phyloP scores from a whole-genome alignment of 1,140 invertebrate genomes.

The Hyposmocoma kahamanoa region DNA sequence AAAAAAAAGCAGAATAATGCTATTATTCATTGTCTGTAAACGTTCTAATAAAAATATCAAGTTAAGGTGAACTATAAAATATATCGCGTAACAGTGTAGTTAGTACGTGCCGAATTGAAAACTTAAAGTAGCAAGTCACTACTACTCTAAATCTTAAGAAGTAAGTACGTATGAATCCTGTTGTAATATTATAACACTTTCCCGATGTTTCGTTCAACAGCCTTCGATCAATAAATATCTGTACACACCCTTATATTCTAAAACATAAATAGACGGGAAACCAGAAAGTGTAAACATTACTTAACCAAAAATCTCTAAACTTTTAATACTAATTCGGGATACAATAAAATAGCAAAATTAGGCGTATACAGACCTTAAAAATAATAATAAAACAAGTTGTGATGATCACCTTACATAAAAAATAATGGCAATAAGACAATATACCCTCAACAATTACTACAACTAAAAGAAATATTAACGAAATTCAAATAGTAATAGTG shows the following conservation, averaged over 20 bases:
- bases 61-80: no score
- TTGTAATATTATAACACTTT: no score
- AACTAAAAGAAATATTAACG: not conserved
- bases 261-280: slow-evolving; percentile 30
- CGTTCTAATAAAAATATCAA: no score
- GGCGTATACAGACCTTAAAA: not conserved
- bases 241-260: slow-evolving; percentile 46
- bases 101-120: no score
- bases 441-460: slow-evolving; percentile 28
- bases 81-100: no score
- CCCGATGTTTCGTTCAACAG: slow-evolving; percentile 39
- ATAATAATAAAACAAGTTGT: slow-evolving; percentile 25
- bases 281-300: slow-evolving; percentile 19
- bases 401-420: slow-evolving; percentile 33
- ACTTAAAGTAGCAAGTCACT: no score
- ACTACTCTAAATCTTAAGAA: no score
- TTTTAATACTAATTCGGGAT: not conserved
- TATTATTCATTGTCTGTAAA: no score
- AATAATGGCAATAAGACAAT: slow-evolving; percentile 40
- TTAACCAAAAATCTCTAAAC: not conserved
- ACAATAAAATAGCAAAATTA: not conserved
- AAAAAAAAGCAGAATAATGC: no score
- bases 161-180: no score
- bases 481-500: no score
- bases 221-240: slow-evolving; percentile 64